Base-by-base conservation (phyloP, 2,888 invertebrate species). In the Drosophila ustulata region DNA sequence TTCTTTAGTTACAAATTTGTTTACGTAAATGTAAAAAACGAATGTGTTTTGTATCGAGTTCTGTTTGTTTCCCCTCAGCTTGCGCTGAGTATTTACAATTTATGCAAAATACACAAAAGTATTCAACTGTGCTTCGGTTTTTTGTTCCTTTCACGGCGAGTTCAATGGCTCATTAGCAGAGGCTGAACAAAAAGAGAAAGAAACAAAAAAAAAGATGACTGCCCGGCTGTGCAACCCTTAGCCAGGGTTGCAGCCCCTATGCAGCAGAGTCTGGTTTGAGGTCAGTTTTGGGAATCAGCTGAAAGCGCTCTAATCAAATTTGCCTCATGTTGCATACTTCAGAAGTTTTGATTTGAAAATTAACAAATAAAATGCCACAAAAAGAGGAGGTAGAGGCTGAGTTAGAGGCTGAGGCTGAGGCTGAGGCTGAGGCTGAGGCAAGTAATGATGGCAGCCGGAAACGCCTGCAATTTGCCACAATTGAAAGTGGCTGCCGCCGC, bases 371-470 rank as follows among this genome's bases (percentile, higher is more conserved):
- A 75, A 79, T 72, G 68, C 72, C 74, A 82, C 82, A 82, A 53
- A 65, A 46, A 57, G 62, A 39, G 46, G 47, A 28, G n/a, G n/a
- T n/a, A n/a, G n/a, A n/a, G n/a, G n/a, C n/a, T n/a, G n/a, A n/a
- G n/a, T n/a, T n/a, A n/a, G n/a, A n/a, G n/a, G n/a, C n/a, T n/a
- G n/a, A n/a, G n/a, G n/a, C n/a, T n/a, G n/a, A n/a, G n/a, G n/a
- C n/a, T n/a, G n/a, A n/a, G n/a, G n/a, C n/a, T n/a, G n/a, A n/a
- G 46, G 41, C 5, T 46, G 71, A 58, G 51, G 66, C 50, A 67
- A 77, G 69, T 74, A 87, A 88, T 90, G 86, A 89, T 89, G 90
- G 90, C 90, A 90, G 74, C 71, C 89, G 89, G 89, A 89, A 89
- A 88, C 88, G 85, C 89, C 86, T 86, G 89, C 83, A 86, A 86